Conservation (phyloP, 2,113 vertebrate genomes). For the Prunella fulvescens region DNA sequence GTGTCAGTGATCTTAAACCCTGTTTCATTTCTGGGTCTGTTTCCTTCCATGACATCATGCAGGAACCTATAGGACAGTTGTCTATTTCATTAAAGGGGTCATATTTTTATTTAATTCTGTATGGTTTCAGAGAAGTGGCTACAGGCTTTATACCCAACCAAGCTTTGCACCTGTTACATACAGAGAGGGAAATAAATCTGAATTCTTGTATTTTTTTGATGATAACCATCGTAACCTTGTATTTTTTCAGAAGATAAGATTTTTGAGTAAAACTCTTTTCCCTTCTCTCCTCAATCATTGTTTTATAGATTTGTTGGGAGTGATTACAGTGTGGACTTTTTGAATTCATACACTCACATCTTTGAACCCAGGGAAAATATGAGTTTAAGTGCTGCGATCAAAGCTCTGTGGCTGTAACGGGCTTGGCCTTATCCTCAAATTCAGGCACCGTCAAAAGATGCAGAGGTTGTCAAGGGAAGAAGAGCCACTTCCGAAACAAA, state of each 20-base stretch:
- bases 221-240: fast-evolving
- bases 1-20: background rate
- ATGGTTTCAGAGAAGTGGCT: background rate
- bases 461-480: background rate
- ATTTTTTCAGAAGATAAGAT: background rate
- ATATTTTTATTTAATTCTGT: background rate
- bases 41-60: background rate
- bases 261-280: background rate
- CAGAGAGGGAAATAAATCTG: background rate
- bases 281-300: background rate
- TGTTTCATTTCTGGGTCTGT: background rate
- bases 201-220: background rate
- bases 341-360: fast-evolving
- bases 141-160: background rate
- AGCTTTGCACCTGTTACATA: background rate
- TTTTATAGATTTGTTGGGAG: background rate
- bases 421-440: background rate
- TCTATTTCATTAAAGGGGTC: background rate
- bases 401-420: fast-evolving
- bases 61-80: background rate
- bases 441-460: background rate
- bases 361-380: background rate
- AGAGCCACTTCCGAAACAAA: background rate
- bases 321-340: background rate
- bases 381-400: background rate